Conservation (phyloP, 2,888 invertebrate genomes). For the Melitaea athalia region DNA sequence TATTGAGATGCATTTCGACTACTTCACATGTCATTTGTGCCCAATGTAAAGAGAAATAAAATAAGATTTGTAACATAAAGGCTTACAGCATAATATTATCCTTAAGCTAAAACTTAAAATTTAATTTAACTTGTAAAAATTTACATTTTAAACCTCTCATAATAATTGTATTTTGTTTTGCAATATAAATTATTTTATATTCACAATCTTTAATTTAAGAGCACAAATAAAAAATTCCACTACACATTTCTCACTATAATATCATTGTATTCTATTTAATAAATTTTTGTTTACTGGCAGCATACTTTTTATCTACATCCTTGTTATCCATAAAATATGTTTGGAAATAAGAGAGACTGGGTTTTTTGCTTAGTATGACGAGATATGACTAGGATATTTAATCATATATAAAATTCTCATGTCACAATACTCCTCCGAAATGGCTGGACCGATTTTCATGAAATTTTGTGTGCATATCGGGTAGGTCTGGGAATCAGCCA, state of each 20-base stretch:
- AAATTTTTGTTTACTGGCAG: conserved; percentile 40
- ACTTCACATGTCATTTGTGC: conserved; percentile 10
- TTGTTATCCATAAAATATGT: too few species aligned
- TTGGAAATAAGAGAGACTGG: too few species aligned
- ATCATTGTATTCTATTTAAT: conserved; percentile 31
- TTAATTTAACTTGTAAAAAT: not conserved
- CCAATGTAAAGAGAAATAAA: not conserved
- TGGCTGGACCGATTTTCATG: too few species aligned
- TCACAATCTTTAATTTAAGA: conserved; percentile 4
- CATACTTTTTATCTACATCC: conserved; percentile 17
- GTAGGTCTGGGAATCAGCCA: too few species aligned
- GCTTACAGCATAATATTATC: not conserved
- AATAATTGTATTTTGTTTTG: not conserved
- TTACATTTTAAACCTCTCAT: not conserved
- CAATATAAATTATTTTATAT: not conserved
- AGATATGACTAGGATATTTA: too few species aligned
- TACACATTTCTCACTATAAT: conserved; percentile 26
- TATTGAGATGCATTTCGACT: conserved; percentile 15
- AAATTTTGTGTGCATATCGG: too few species aligned
- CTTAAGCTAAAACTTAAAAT: not conserved
- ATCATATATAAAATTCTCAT: too few species aligned
- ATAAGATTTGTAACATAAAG: not conserved
- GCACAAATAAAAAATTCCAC: conserved; percentile 13
- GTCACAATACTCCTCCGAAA: too few species aligned
- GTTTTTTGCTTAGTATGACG: too few species aligned